These are phyloP conservation scores for Oryzias woworae DNA, from an alignment of 2,113 vertebrate genomes.

Conservation along the genomic window DNA sequence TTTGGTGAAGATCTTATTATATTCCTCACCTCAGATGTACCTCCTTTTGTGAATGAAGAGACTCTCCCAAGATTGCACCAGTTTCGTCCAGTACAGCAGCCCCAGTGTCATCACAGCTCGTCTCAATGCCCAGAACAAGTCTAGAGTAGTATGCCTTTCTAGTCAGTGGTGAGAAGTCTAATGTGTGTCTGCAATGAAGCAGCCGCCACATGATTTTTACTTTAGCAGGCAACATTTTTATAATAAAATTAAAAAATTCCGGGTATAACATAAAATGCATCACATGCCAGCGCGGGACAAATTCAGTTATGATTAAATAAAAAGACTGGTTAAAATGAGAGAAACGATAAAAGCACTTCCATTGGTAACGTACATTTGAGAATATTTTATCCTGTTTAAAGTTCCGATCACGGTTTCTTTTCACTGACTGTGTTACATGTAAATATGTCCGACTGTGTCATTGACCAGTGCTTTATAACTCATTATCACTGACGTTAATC, in stretches of 20 bases:
- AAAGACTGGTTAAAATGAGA: no score
- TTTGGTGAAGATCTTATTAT: neutral
- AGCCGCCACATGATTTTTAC: constrained; percentile 1
- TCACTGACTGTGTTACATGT: constrained; percentile 24
- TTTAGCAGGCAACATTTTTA: constrained; percentile 28
- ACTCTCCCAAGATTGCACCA: constrained; percentile 86
- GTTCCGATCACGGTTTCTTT: no score
- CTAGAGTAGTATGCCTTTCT: constrained; percentile 28
- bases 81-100: constrained; percentile 91
- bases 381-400: no score
- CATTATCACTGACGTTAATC: no score
- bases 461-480: no score
- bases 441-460: constrained; percentile 45
- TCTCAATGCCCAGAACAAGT: constrained; percentile 91
- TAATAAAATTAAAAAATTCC: no score
- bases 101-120: constrained; percentile 95
- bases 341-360: no score
- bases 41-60: constrained; percentile 86
- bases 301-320: no score
- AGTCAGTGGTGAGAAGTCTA: neutral
- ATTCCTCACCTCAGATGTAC: constrained; percentile 87
- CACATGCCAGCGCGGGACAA: no score
- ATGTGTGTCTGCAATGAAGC: neutral
- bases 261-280: no score
- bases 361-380: no score